These are phyloP conservation scores for Troilus luridus DNA, from an alignment of 2,888 invertebrate species.

Conservation along the genomic window DNA sequence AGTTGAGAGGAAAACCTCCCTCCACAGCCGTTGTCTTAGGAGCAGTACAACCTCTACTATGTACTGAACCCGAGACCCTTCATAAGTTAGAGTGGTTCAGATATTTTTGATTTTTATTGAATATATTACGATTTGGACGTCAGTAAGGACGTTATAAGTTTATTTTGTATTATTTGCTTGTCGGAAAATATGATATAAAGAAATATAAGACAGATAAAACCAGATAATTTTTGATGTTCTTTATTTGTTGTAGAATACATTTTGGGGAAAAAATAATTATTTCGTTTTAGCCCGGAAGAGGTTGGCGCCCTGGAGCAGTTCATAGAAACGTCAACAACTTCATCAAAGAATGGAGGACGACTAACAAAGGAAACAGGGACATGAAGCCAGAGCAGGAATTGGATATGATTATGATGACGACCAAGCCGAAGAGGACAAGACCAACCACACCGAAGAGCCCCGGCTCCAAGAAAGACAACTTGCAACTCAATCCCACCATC, in stretches of 20 bases:
- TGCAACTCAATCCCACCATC: slow-evolving; percentile 60
- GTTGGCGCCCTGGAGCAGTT: slow-evolving; percentile 63
- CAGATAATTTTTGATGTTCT: neutral
- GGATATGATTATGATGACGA: slow-evolving; percentile 10
- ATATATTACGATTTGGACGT: too few species aligned
- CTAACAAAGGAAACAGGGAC: neutral
- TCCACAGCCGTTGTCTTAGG: too few species aligned
- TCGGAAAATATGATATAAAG: too few species aligned
- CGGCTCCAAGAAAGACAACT: neutral
- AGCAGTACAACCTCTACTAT: too few species aligned
- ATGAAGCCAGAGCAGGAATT: neutral
- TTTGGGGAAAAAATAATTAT: neutral
- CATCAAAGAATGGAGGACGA: slow-evolving; percentile 27
- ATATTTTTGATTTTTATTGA: too few species aligned
- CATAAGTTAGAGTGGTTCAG: too few species aligned
- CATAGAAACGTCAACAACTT: slow-evolving; percentile 35
- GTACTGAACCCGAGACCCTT: too few species aligned
- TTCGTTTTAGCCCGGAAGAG: slow-evolving; percentile 59
- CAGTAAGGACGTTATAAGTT: too few species aligned
- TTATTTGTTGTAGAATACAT: neutral
- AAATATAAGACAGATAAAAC: too few species aligned
- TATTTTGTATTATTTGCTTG: too few species aligned
- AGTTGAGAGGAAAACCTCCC: too few species aligned
- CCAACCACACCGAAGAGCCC: slow-evolving; percentile 48
- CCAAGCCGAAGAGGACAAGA: slow-evolving; percentile 4